Percentiles rank a stretch among this genome's conserved stretches.
These are phyloP conservation scores for Microtus oregoni DNA, from an alignment of 2,113 vertebrate genomes.

Conservation along the genomic window DNA sequence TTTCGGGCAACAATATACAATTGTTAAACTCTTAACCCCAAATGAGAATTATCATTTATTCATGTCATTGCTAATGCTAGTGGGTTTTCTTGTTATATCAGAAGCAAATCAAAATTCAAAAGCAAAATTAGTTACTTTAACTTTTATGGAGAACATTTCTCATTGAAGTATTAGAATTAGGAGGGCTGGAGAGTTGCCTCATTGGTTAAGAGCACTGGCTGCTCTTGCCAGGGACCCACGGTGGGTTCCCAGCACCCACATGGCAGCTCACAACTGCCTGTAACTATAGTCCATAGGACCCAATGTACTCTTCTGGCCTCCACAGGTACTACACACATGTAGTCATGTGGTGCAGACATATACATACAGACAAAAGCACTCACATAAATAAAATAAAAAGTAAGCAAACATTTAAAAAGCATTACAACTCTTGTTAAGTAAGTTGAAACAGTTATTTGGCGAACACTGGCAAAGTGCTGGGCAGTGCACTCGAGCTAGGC, in stretches of 20 bases:
- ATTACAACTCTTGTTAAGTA: not conserved
- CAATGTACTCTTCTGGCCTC: not conserved
- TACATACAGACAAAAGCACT: not conserved
- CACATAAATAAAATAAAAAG: not conserved
- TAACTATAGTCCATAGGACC: not conserved
- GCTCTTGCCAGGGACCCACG: not conserved
- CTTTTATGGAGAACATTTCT: conserved; percentile 52
- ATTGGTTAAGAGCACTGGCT: not conserved
- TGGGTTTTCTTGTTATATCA: conserved; percentile 54
- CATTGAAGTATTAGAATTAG: not conserved
- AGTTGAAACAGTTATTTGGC: conserved; percentile 18
- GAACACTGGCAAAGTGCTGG: not conserved
- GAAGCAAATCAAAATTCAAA: conserved; percentile 4
- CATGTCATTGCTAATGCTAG: not conserved
- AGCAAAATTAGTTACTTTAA: conserved; percentile 47
- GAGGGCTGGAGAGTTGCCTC: not conserved
- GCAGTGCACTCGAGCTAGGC: not conserved
- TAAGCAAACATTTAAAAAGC: not conserved
- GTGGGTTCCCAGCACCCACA: not conserved
- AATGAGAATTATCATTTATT: conserved; percentile 55
- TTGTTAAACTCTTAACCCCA: not conserved
- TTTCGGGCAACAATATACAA: conserved; percentile 16
- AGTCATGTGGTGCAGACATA: too few species aligned
- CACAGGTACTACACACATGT: not conserved
- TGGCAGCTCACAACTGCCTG: not conserved